phyloP scores from a whole-genome alignment of 2,797 vertebrate genomes.

The Poeciliopsis gracilis region DNA sequence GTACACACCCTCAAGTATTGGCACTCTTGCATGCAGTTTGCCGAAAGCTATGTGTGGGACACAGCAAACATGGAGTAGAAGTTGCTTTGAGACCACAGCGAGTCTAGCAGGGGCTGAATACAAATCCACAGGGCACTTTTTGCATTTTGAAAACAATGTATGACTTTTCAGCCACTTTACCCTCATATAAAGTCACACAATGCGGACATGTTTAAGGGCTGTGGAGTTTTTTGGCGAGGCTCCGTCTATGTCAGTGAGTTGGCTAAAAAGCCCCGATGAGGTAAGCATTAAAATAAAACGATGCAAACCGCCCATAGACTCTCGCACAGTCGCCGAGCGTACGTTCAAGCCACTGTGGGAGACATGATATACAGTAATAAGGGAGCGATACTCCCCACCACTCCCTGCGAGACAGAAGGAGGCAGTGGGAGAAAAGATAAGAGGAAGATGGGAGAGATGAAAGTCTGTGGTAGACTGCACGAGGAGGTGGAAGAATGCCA shows the following conservation, averaged over 20 bases:
- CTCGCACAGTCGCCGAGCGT: background rate
- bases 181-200: background rate
- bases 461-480: constrained; percentile 9
- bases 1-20: background rate
- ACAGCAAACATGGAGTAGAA: background rate
- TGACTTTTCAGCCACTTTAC: background rate
- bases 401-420: constrained; percentile 21
- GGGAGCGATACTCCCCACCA: constrained; percentile 25
- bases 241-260: background rate
- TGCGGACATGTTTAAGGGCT: background rate
- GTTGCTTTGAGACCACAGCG: background rate
- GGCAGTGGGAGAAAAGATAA: constrained; percentile 44
- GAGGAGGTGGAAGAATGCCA: constrained; percentile 19
- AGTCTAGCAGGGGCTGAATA: background rate
- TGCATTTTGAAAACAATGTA: background rate
- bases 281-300: constrained; percentile 11
- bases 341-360: constrained; percentile 17
- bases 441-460: constrained; percentile 42
- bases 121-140: background rate
- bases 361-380: constrained; percentile 46
- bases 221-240: background rate
- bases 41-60: background rate
- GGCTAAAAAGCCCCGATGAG: background rate
- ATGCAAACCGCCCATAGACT: background rate
- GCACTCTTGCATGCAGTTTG: background rate